Percentiles rank a stretch among this genome's conserved stretches.
Evolutionary conservation across 1,140 invertebrate species (phyloP).

Genomic region (Drosophila grimshawi): DNA sequence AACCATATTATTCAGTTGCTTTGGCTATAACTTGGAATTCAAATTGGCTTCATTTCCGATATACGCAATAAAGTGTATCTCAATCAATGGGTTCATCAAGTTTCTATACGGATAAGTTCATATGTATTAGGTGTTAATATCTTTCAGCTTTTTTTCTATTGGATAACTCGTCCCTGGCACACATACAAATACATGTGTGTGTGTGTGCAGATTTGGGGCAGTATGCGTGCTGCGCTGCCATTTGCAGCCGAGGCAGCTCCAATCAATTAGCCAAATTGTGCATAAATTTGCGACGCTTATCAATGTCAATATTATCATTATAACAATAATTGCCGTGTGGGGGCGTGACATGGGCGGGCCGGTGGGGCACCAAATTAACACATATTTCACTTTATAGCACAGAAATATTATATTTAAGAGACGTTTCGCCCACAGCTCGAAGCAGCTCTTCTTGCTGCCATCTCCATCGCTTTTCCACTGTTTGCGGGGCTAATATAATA

Average conservation of each 20-base stretch:
- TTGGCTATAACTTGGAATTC: too few relatives aligned
- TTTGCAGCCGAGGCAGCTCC: conserved; percentile 57
- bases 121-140: neutral
- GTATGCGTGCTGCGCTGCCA: conserved; percentile 59
- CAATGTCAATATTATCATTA: conserved; percentile 83
- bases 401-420: conserved; percentile 64
- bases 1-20: too few relatives aligned
- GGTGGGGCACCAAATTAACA: conserved; percentile 68
- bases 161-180: neutral
- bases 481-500: conserved; percentile 69
- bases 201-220: conserved; percentile 11
- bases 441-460: neutral
- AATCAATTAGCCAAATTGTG: conserved; percentile 83
- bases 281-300: conserved; percentile 83
- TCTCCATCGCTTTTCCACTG: neutral
- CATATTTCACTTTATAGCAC: conserved; percentile 80
- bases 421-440: conserved; percentile 32
- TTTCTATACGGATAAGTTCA: neutral
- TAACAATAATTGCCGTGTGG: conserved; percentile 65
- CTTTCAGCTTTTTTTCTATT: neutral
- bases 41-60: too few relatives aligned
- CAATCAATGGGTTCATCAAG: neutral
- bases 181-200: neutral
- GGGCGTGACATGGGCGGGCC: conserved; percentile 40
- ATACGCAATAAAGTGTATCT: too few relatives aligned